Evolutionary conservation across 2,888 invertebrate species (phyloP).

Genomic region (Heterodera filipjevi): DNA sequence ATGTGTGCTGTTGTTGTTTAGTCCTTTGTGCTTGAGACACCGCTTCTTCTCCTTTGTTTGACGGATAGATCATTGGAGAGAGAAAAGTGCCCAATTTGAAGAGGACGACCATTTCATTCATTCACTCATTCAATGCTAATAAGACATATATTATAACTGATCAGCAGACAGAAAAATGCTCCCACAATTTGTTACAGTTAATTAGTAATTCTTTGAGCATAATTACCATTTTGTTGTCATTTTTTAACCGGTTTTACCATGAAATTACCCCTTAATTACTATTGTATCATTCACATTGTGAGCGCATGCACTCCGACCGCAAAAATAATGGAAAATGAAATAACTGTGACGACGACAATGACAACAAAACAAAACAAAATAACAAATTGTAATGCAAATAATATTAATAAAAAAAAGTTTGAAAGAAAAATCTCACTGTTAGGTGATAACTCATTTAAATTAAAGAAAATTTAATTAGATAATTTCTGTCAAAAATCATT

Average conservation of each 20-base stretch:
- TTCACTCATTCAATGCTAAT: neutral
- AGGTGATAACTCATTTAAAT: too few relatives aligned
- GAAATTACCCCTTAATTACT: neutral
- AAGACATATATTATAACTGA: neutral
- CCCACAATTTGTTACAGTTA: neutral
- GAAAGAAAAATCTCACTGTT: too few relatives aligned
- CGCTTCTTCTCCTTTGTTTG: neutral
- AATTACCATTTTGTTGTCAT: neutral
- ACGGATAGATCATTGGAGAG: neutral
- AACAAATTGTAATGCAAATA: neutral
- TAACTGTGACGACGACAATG: neutral
- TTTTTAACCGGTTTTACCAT: neutral
- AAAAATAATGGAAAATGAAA: neutral
- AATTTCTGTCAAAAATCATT: too few relatives aligned
- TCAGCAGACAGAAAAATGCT: neutral
- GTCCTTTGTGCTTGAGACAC: neutral
- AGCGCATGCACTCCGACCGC: neutral
- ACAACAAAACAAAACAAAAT: neutral
- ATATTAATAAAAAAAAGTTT: neutral
- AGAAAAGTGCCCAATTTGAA: neutral
- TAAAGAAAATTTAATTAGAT: too few relatives aligned
- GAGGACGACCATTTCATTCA: neutral
- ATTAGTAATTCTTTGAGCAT: neutral
- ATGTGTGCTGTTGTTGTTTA: too few relatives aligned
- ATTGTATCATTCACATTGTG: neutral